Percentiles rank a stretch among this genome's conserved stretches.
These are phyloP conservation scores for Numenius phaeopus DNA, from an alignment of 2,797 vertebrate species.

Conservation along the genomic window DNA sequence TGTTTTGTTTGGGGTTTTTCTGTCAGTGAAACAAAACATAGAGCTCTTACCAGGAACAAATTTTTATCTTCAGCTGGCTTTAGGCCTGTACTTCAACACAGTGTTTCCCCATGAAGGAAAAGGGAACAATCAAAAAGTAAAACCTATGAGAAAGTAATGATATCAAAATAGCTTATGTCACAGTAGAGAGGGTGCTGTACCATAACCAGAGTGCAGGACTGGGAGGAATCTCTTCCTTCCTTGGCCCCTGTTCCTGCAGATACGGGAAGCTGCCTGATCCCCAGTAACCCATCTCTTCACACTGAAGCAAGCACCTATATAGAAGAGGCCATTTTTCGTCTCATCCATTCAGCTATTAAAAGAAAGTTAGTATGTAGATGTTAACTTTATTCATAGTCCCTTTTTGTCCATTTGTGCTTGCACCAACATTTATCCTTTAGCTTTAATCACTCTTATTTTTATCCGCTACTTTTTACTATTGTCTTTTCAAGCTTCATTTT, in stretches of 20 bases:
- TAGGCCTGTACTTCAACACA: neutral
- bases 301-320: neutral
- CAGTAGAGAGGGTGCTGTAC: neutral
- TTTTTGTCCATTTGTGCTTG: neutral
- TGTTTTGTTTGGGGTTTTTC: neutral
- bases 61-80: neutral
- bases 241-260: neutral
- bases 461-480: neutral
- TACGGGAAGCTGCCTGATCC: neutral
- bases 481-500: neutral
- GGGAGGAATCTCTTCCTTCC: neutral
- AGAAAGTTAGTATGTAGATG: neutral
- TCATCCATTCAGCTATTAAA: neutral
- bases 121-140: neutral
- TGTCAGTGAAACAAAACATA: neutral
- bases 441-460: neutral
- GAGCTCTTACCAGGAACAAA: neutral
- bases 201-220: neutral
- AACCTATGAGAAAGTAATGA: neutral
- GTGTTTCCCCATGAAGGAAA: neutral
- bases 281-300: neutral
- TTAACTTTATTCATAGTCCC: neutral
- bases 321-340: neutral
- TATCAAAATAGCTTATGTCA: neutral
- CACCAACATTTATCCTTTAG: neutral